Evolutionary conservation across 1,140 invertebrate genomes (phyloP).

Genomic region (Pseudobourletiella spinata): DNA sequence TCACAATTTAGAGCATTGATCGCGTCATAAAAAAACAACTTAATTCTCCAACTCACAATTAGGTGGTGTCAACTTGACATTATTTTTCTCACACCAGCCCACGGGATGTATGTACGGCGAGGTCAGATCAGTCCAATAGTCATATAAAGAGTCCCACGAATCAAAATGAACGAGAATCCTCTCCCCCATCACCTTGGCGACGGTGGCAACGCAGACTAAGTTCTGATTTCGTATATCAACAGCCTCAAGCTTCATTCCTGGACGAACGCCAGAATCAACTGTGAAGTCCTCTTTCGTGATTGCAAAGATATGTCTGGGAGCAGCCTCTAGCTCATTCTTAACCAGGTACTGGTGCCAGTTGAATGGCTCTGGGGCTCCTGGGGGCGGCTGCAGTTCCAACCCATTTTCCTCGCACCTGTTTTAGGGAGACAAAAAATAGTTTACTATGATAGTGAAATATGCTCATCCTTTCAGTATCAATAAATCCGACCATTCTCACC

Average conservation of each 20-base stretch:
- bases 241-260: constrained; percentile 91
- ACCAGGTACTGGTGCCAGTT: constrained; percentile 78
- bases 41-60: constrained; percentile 65
- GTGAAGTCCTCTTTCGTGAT: constrained; percentile 44
- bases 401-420: constrained; percentile 62
- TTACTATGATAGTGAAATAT: neutral
- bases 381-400: constrained; percentile 63
- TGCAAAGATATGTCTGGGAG: constrained; percentile 66
- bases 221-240: constrained; percentile 82
- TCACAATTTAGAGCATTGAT: too few relatives aligned
- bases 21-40: too few relatives aligned
- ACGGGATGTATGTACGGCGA: constrained; percentile 90
- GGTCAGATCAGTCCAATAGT: constrained; percentile 82
- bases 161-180: constrained; percentile 88
- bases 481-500: constrained; percentile 41
- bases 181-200: constrained; percentile 72
- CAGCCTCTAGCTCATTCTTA: constrained; percentile 61
- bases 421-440: neutral
- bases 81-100: constrained; percentile 80
- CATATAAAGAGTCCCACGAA: constrained; percentile 87
- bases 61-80: constrained; percentile 69
- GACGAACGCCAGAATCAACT: constrained; percentile 56
- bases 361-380: constrained; percentile 54
- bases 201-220: constrained; percentile 51
- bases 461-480: neutral